Evolutionary conservation across 1,140 invertebrate species (phyloP).

Genomic region (Nasonia longicornis): DNA sequence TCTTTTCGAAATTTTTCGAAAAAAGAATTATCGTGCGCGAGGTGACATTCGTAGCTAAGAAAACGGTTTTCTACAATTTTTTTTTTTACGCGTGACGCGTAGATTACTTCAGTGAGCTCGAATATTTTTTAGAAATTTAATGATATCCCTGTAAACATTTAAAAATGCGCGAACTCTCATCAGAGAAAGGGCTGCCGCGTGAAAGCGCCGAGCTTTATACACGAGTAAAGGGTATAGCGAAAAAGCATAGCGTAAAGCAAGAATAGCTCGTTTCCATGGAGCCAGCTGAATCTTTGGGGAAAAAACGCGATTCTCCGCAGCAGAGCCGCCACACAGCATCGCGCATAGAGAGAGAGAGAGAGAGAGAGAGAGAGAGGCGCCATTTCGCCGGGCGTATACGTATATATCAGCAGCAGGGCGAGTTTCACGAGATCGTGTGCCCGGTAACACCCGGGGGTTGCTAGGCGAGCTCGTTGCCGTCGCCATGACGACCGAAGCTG

Average conservation of each 20-base stretch:
- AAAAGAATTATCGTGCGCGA: no score
- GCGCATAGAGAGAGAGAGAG: neutral
- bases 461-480: conserved; percentile 50
- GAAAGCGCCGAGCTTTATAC: neutral
- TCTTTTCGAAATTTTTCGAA: conserved; percentile 2
- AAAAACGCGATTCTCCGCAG: neutral
- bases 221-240: neutral
- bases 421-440: conserved; percentile 40
- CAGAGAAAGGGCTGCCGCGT: neutral
- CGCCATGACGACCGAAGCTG: conserved; percentile 59
- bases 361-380: conserved; percentile 50
- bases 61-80: no score
- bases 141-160: no score
- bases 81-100: no score
- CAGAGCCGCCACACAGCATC: neutral
- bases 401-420: neutral
- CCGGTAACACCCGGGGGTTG: conserved; percentile 47
- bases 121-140: no score
- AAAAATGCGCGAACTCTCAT: no score
- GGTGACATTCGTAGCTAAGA: no score
- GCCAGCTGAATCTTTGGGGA: neutral
- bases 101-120: no score
- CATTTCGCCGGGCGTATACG: conserved; percentile 54
- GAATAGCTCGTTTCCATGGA: neutral
- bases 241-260: neutral